phyloP scores from a whole-genome alignment of 2,888 invertebrate genomes.

The Meiosimyza decipiens region DNA sequence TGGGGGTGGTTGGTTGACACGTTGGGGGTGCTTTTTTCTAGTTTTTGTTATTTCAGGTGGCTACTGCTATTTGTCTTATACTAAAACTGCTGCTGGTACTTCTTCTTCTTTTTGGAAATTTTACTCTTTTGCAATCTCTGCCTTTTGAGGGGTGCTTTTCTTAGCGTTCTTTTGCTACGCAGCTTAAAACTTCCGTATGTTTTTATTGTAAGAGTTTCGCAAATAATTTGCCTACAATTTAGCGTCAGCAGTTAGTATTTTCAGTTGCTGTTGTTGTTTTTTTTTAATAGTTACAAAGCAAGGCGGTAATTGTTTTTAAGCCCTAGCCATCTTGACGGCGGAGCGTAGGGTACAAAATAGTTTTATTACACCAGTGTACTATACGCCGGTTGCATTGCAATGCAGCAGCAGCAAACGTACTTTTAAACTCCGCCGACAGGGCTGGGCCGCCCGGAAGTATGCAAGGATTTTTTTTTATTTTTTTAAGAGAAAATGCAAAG shows the following conservation, averaged over 20 bases:
- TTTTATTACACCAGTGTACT: background rate
- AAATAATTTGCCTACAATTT: constrained; percentile 19
- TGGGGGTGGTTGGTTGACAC: constrained; percentile 3
- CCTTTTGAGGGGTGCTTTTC: background rate
- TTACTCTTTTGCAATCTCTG: background rate
- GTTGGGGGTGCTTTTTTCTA: constrained; percentile 5
- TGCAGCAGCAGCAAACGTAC: background rate
- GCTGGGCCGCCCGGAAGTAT: constrained; percentile 34
- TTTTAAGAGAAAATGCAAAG: no score
- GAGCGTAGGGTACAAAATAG: no score
- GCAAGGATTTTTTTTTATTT: background rate
- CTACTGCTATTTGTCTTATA: constrained; percentile 10
- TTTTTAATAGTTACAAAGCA: no score
- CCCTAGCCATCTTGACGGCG: no score
- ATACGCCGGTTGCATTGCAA: constrained; percentile 33
- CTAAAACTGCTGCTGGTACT: background rate
- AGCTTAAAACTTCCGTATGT: no score
- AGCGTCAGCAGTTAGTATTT: constrained; percentile 21
- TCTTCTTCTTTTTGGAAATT: background rate
- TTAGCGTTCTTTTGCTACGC: no score
- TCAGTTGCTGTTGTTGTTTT: background rate
- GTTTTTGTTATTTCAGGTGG: background rate
- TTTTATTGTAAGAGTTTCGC: background rate
- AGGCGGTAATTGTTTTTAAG: no score
- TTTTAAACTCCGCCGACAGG: constrained; percentile 15